phyloP scores from a whole-genome alignment of 1,140 invertebrate genomes.

The Sycobia sp. region DNA sequence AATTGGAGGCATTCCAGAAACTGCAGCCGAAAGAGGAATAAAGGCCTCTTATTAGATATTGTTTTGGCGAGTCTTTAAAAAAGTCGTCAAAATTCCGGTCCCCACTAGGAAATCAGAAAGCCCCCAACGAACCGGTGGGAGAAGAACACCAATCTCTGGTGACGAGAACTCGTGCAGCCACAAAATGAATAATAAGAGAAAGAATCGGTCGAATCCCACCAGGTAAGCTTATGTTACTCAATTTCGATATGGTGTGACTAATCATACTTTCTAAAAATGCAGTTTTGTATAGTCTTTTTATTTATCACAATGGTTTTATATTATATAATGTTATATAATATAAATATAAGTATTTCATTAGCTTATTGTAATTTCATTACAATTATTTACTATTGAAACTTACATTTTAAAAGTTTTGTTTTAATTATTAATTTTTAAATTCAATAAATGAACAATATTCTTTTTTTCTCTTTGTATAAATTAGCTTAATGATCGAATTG shows the following conservation, averaged over 20 bases:
- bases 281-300: no score
- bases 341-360: no score
- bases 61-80: conserved; percentile 43
- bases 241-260: no score
- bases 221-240: conserved; percentile 2
- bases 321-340: no score
- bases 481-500: no score
- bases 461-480: neutral
- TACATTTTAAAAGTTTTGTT: no score
- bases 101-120: conserved; percentile 64
- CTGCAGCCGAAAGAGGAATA: conserved; percentile 11
- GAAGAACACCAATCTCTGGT: conserved; percentile 53
- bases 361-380: no score
- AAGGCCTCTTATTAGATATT: conserved; percentile 25
- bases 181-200: conserved; percentile 64
- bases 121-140: conserved; percentile 62
- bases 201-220: conserved; percentile 59
- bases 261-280: no score
- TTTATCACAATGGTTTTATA: no score
- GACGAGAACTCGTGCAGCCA: conserved; percentile 54
- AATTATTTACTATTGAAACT: no score
- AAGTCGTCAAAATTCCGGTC: conserved; percentile 67
- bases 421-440: neutral
- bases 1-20: conserved; percentile 5
- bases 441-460: neutral